Percentiles rank a stretch among this genome's conserved stretches.
Evolutionary conservation across 2,888 invertebrate genomes (phyloP).

Genomic region (Xanthia togata): DNA sequence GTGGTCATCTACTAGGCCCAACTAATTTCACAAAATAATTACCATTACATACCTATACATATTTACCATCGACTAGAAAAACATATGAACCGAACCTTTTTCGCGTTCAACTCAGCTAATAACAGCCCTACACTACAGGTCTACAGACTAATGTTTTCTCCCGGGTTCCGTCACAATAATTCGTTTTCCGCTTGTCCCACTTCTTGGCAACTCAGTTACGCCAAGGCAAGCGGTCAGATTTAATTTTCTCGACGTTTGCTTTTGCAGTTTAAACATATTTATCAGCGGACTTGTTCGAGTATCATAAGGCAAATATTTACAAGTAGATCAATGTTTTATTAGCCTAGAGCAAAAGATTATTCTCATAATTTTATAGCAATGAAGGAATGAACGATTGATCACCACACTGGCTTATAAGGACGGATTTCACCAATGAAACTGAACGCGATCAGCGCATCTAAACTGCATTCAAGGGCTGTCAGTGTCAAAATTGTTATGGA

Average conservation of each 20-base stretch:
- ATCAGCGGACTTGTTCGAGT: not conserved
- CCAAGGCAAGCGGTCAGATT: not conserved
- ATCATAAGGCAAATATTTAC: not conserved
- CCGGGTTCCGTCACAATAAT: not conserved
- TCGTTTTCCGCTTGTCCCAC: not conserved
- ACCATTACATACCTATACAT: too few species aligned
- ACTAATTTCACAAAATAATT: too few species aligned
- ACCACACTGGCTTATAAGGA: not conserved
- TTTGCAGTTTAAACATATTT: not conserved
- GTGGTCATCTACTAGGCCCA: too few species aligned
- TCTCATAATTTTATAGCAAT: not conserved
- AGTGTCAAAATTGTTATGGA: too few species aligned
- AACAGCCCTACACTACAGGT: not conserved
- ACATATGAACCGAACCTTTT: not conserved
- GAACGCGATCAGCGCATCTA: too few species aligned
- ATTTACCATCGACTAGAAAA: too few species aligned
- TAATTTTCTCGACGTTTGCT: not conserved
- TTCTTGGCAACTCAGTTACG: slow-evolving; percentile 7
- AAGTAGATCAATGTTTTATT: not conserved
- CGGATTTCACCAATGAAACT: too few species aligned
- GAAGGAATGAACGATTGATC: not conserved
- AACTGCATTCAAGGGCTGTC: too few species aligned
- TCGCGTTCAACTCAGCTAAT: not conserved
- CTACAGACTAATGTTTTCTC: not conserved
- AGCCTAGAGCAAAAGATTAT: not conserved